Evolutionary conservation across 2,797 vertebrate genomes (phyloP).

Genomic region (Myiotriccus ornatus): DNA sequence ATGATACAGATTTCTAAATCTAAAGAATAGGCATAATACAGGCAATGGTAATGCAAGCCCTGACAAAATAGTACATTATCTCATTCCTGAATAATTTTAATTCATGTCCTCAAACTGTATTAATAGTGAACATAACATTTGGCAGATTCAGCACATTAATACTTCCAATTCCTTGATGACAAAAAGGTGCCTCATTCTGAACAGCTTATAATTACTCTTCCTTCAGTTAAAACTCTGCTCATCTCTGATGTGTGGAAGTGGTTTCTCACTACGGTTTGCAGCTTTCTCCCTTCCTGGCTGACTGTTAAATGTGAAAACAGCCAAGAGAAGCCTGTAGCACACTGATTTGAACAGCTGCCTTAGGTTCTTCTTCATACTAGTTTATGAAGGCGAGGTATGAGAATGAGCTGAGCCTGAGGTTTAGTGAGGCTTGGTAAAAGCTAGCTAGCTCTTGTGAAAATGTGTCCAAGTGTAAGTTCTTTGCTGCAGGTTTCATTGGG

Average conservation of each 20-base stretch:
- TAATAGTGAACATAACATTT: background rate
- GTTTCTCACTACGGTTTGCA: background rate
- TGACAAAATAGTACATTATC: background rate
- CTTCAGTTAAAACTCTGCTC: background rate
- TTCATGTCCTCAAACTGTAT: background rate
- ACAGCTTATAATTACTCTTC: background rate
- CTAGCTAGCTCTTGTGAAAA: background rate
- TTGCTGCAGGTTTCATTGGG: background rate
- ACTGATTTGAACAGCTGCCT: background rate
- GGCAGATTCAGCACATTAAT: background rate
- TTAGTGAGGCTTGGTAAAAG: background rate
- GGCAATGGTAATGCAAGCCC: background rate
- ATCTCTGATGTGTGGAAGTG: background rate
- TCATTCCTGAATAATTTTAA: slow-evolving; percentile 23
- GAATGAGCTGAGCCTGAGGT: background rate
- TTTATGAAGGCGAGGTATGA: background rate
- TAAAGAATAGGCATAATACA: background rate
- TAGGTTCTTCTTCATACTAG: background rate
- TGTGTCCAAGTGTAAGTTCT: fast-evolving
- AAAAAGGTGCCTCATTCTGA: background rate
- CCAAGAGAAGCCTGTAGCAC: background rate
- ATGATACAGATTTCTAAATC: background rate
- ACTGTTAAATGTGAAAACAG: background rate
- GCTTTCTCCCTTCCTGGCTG: background rate
- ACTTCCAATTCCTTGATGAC: background rate